Evolutionary conservation across 1,140 invertebrate species (phyloP).

Genomic region (Drosophila grimshawi): DNA sequence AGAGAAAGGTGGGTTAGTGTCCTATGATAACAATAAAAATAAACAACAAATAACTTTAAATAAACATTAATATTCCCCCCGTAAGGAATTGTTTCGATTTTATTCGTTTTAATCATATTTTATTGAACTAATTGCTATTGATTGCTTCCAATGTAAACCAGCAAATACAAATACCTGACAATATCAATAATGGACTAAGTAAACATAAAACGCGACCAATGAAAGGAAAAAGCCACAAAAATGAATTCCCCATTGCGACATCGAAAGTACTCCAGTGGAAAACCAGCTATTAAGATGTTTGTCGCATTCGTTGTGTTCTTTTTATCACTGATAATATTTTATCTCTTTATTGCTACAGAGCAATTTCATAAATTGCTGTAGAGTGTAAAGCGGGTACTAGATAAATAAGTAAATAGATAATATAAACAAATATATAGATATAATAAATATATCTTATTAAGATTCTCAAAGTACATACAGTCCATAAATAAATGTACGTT

Average conservation of each 20-base stretch:
- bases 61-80: neutral
- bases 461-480: no score
- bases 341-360: constrained; percentile 67
- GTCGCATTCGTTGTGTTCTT: constrained; percentile 61
- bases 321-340: constrained; percentile 69
- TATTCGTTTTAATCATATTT: constrained; percentile 16
- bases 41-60: neutral
- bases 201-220: constrained; percentile 23
- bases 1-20: constrained; percentile 60
- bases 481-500: neutral
- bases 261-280: constrained; percentile 15
- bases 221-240: constrained; percentile 3
- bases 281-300: constrained; percentile 46
- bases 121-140: constrained; percentile 17
- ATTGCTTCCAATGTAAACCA: constrained; percentile 18
- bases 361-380: constrained; percentile 69
- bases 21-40: neutral
- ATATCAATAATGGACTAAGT: constrained; percentile 32
- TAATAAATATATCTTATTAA: neutral
- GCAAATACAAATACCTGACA: constrained; percentile 39
- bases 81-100: constrained; percentile 16
- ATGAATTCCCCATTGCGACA: constrained; percentile 9
- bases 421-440: constrained; percentile 10
- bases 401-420: constrained; percentile 3
- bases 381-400: constrained; percentile 11